A percentile compares a stretch with the other conserved stretches of the same genome.
Conservation (phyloP, 30 jellyfish, hydroid and myxozoan genomes). For the Hydractinia symbiolongicarpus region DNA sequence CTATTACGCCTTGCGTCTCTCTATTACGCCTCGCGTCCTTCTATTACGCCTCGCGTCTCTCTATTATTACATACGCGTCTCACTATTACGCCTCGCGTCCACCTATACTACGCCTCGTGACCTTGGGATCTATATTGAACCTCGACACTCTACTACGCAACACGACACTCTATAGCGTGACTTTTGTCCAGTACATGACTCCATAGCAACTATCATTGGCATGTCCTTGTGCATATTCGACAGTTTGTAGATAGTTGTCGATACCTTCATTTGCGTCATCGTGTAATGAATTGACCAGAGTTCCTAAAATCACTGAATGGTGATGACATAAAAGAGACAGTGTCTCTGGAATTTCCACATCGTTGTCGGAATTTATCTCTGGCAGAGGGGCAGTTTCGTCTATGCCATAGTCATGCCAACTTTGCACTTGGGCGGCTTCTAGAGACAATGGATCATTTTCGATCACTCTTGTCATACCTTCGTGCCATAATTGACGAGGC, state of each 20-base stretch:
- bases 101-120: too few relatives aligned
- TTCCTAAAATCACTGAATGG: neutral
- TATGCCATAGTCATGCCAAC: slow-evolving; percentile 12
- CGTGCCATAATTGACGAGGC: slow-evolving; percentile 25
- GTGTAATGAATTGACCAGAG: neutral
- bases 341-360: slow-evolving; percentile 9
- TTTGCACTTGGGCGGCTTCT: neutral
- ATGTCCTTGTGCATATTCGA: neutral
- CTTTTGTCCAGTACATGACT: too few relatives aligned
- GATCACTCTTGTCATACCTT: neutral
- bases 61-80: too few relatives aligned
- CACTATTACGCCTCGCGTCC: too few relatives aligned
- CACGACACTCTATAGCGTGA: too few relatives aligned
- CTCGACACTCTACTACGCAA: too few relatives aligned
- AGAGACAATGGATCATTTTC: neutral
- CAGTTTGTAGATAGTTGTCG: neutral
- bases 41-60: too few relatives aligned
- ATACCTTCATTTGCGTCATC: slow-evolving; percentile 20
- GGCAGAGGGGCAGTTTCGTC: slow-evolving; percentile 25
- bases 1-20: too few relatives aligned
- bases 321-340: neutral
- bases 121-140: too few relatives aligned
- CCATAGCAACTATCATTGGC: too few relatives aligned
- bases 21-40: too few relatives aligned
- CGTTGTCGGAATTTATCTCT: slow-evolving; percentile 17